Evolutionary conservation across 2,797 vertebrate species (phyloP).

Genomic region (Pseudochirops corinnae): DNA sequence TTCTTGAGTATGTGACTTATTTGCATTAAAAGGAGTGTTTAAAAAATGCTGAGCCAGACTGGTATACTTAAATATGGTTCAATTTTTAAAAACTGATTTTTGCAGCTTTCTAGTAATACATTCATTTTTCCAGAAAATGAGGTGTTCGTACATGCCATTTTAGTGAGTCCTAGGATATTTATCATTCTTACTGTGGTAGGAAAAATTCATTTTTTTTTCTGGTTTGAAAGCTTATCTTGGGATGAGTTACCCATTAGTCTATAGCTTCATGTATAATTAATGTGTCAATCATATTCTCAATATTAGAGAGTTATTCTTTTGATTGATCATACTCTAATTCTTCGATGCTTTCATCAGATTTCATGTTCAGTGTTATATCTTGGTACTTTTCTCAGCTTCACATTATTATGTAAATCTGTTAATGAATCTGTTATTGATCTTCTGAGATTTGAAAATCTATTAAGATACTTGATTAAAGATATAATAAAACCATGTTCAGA

Average conservation of each 20-base stretch:
- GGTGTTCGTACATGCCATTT: neutral
- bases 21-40: neutral
- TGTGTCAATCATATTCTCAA: conserved; percentile 2
- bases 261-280: conserved; percentile 9
- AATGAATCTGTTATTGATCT: conserved; percentile 45
- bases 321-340: conserved; percentile 8
- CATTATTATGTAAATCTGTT: conserved; percentile 30
- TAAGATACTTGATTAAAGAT: conserved; percentile 36
- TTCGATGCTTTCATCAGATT: conserved; percentile 13
- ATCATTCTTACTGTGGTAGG: neutral
- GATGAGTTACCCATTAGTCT: neutral
- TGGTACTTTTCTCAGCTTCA: conserved; percentile 29
- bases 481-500: neutral
- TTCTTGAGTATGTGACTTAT: neutral
- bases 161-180: neutral
- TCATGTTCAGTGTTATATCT: conserved; percentile 7
- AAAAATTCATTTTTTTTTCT: neutral
- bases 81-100: neutral
- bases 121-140: neutral
- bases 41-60: neutral
- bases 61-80: neutral
- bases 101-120: neutral
- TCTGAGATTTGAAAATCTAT: conserved; percentile 35
- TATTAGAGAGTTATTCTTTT: conserved; percentile 5
- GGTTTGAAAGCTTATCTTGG: conserved; percentile 29